A percentile compares a stretch with the other conserved stretches of the same genome.
Evolutionary conservation across 2,797 vertebrate species (phyloP).

Genomic region (Protosalanx chinensis): DNA sequence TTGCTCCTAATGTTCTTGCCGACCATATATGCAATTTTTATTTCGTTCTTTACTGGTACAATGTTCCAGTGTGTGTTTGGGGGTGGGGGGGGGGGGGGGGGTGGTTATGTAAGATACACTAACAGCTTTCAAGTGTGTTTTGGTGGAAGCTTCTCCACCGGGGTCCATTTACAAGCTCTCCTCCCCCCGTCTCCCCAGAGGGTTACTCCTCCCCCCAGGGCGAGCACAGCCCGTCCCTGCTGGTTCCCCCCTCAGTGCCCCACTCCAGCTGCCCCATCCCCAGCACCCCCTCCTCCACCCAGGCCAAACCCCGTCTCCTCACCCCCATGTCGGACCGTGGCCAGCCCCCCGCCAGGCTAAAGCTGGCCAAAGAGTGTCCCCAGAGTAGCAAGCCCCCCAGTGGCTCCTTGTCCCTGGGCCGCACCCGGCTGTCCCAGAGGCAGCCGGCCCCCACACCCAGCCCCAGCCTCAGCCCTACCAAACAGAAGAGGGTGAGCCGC

Average conservation of each 20-base stretch:
- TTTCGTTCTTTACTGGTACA: too few species aligned
- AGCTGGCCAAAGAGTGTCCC: conserved; percentile 83
- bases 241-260: conserved; percentile 84
- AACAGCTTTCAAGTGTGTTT: too few species aligned
- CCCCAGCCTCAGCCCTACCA: conserved; percentile 75
- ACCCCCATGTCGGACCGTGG: conserved; percentile 83
- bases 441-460: conserved; percentile 69
- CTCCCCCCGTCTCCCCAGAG: conserved; percentile 57
- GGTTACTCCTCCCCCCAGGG: conserved; percentile 84
- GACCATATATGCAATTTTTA: too few species aligned
- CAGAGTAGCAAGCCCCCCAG: conserved; percentile 85
- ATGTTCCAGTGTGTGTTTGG: too few species aligned
- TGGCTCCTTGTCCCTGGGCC: conserved; percentile 80
- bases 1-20: too few species aligned
- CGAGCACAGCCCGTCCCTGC: conserved; percentile 87
- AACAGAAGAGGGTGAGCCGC: conserved; percentile 82
- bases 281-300: conserved; percentile 85
- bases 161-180: neutral
- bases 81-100: too few species aligned
- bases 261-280: conserved; percentile 89
- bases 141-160: too few species aligned
- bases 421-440: conserved; percentile 74
- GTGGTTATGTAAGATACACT: too few species aligned
- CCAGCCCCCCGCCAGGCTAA: conserved; percentile 71
- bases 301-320: conserved; percentile 83